Evolutionary conservation across 2,113 vertebrate species (phyloP), one percentile per base, ranked within the genome.

Genomic region (Microtus montanus): DNA sequence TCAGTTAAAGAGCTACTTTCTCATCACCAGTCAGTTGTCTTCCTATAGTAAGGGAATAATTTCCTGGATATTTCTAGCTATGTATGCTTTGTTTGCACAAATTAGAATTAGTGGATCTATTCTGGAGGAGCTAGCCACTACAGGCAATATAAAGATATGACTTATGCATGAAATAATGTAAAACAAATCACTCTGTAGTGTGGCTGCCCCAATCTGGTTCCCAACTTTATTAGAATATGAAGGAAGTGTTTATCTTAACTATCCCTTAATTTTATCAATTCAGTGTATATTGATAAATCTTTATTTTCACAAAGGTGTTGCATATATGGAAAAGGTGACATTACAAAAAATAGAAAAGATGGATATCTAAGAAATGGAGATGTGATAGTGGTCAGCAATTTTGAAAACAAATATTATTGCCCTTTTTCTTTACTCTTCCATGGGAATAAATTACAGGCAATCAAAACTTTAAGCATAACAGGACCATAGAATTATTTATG

Each of bases 311-410:
- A 30, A 52, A 35, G 6, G 8, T 91, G 79, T 38, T 75, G 63
- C 38, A 7, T n/a, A 35, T 49, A 77, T 75, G 12, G 22, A 84
- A 71, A 80, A 73, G 44, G 26, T 68, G 5, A 0, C 19, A 91
- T 89, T 97, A 92, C 26, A 80, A 83, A 77, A 73, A 17, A 94
- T 33, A 93, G 44, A 92, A 93, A 95, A 88, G 8, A 89, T 91
- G 17, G 5, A 75, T 90, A 58, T 75, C 78, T 88, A 82, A 71
- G 47, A 92, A 92, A 49, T 35, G 14, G 49, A 87, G 41, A 61
- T 80, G 33, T 11, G n/a, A 58, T 89, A 84, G 90, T 75, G 12
- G 13, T 20, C 68, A 95, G 13, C 20, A 61, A n/a, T 93, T 93
- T 93, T 64, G 64, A 93, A 92, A 90, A 92, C 20, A 92, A 93